Evolutionary conservation across 2,113 vertebrate species (phyloP), one percentile per base, ranked within the genome.

Genomic region (Ptyas mucosa): DNA sequence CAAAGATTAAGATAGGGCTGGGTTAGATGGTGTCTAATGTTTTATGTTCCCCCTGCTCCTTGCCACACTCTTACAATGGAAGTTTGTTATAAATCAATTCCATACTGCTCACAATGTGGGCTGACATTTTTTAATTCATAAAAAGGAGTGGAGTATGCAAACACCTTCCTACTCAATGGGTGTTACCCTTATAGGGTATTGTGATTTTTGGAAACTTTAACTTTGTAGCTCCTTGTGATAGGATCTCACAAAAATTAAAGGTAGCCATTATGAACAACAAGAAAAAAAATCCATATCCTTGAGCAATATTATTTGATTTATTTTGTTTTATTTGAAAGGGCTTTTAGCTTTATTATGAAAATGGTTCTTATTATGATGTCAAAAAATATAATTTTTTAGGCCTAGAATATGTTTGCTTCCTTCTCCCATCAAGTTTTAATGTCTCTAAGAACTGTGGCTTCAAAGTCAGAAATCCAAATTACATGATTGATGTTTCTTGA

Each of bases 401-500:
- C 95, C 95, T 95, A 95, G 93, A 94, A 97, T 96, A 97, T 95
- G 93, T 91, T 39, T 75, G 93, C 94, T 23, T 20, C 87, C 24
- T 34, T 26, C 51, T 9, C 34, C 23, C 51, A 23, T 21, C 55
- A 2, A 52, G 26, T 20, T 8, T 95, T 97, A 97, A 89, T 96
- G 94, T 95, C 94, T 97, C 93, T 90, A 96, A 95, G 97, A 97
- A 95, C 97, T 97, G 94, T 96, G 97, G 97, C 97, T 96, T 97
- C 75, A 93, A 97, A 97, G 94, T 94, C 95, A 96, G 97, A 94
- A 95, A 95, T 96, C 97, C 97, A 97, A 97, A 97, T 97, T 21
- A 49, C 96, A 96, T 95, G 97, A 96, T 96, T 97, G 97, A 97
- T 97, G 97, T 96, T 97, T 95, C 96, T 97, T 97, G 97, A 97